These are phyloP conservation scores for Mustelus asterias DNA, from an alignment of 2,113 vertebrate species.

Conservation along the genomic window DNA sequence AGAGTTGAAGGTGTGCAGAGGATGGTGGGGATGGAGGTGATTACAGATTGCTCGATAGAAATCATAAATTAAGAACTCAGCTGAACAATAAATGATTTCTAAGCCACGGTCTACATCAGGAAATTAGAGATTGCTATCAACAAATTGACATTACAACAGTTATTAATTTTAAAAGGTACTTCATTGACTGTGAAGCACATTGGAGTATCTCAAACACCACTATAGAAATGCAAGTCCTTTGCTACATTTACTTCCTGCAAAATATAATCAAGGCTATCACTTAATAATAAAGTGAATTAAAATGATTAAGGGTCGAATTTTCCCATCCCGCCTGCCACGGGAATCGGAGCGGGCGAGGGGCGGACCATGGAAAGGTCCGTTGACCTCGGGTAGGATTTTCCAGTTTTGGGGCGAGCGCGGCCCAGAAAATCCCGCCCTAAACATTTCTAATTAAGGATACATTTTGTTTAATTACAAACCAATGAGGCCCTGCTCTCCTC, in stretches of 20 bases:
- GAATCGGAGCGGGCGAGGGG: too few relatives aligned
- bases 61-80: neutral
- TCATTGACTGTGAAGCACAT: neutral
- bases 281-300: neutral
- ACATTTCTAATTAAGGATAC: neutral
- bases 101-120: neutral
- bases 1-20: too few relatives aligned
- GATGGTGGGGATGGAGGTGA: neutral
- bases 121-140: neutral
- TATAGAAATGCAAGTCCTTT: neutral
- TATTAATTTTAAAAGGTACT: neutral
- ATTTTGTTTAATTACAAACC: neutral
- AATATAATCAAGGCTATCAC: neutral
- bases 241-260: neutral
- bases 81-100: neutral
- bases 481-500: neutral
- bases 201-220: neutral
- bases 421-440: too few relatives aligned
- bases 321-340: too few relatives aligned
- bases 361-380: too few relatives aligned
- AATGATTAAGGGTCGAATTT: neutral
- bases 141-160: neutral
- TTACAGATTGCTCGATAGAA: neutral
- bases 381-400: too few relatives aligned
- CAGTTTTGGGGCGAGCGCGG: too few relatives aligned